A percentile compares a stretch with the other conserved stretches of the same genome.
Evolutionary conservation across 2,797 vertebrate species (phyloP).

Genomic region (Paguma larvata): DNA sequence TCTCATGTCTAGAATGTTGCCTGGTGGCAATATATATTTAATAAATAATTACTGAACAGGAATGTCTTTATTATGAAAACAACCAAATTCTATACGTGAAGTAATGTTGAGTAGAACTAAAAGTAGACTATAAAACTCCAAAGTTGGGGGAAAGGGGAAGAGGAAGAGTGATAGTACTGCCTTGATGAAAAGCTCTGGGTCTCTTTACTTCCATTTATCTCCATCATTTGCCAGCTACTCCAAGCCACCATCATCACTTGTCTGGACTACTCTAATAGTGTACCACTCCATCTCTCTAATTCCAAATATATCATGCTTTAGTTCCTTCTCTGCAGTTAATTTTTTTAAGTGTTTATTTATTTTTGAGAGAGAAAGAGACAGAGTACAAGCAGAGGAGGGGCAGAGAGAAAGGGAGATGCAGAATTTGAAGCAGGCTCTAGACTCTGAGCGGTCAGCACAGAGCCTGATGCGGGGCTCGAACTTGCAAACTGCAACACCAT

Average conservation of each 20-base stretch:
- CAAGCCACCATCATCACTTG: background rate
- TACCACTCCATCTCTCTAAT: background rate
- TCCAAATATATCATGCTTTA: background rate
- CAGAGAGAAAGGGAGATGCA: too few species aligned
- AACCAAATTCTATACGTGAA: background rate
- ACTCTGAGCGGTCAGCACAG: too few species aligned
- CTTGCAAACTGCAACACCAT: too few species aligned
- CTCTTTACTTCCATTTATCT: background rate
- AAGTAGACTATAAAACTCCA: background rate
- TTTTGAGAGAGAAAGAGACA: too few species aligned
- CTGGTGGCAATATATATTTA: background rate
- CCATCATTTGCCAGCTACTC: background rate
- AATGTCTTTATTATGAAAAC: background rate
- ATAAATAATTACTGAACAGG: conserved; percentile 23
- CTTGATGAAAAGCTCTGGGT: background rate
- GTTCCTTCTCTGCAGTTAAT: background rate
- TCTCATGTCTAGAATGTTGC: background rate
- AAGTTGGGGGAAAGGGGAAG: background rate
- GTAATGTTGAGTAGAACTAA: background rate
- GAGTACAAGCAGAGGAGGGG: too few species aligned
- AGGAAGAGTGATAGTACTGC: background rate
- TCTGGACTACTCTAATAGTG: background rate
- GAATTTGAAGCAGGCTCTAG: too few species aligned
- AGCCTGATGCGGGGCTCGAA: too few species aligned
- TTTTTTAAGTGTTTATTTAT: too few species aligned